Percentiles rank a stretch among this genome's conserved stretches.
Conservation (phyloP, 2,797 vertebrate species). For the Melanotaenia pygmaea region DNA sequence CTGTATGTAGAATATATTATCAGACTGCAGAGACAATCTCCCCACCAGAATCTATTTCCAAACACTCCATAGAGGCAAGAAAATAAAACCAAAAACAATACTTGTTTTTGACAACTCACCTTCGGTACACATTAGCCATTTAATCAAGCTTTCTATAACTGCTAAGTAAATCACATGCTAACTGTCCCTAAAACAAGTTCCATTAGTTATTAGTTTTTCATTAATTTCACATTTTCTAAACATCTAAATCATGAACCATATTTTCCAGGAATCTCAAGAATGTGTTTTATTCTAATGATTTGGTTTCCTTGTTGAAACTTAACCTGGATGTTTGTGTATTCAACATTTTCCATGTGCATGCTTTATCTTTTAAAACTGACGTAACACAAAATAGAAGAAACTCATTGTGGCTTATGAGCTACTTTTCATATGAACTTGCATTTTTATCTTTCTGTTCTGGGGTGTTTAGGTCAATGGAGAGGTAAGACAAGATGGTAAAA, state of each 20-base stretch:
- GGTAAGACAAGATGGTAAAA: slow-evolving; percentile 89
- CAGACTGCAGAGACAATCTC: slow-evolving; percentile 67
- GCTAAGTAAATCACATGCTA: background rate
- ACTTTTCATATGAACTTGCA: slow-evolving; percentile 90
- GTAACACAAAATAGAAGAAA: slow-evolving; percentile 6
- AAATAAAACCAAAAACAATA: slow-evolving; percentile 21
- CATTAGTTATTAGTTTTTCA: slow-evolving; percentile 4
- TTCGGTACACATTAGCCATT: slow-evolving; percentile 9
- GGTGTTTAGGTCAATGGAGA: slow-evolving; percentile 94
- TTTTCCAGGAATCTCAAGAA: background rate
- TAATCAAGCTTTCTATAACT: slow-evolving; percentile 19
- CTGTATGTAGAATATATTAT: slow-evolving; percentile 73
- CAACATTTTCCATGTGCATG: slow-evolving; percentile 39
- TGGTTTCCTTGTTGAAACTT: background rate
- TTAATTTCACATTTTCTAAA: background rate
- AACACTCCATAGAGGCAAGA: slow-evolving; percentile 75
- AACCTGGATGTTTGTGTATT: slow-evolving; percentile 18
- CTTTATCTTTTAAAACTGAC: slow-evolving; percentile 11
- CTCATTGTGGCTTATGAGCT: slow-evolving; percentile 48
- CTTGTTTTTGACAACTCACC: slow-evolving; percentile 25
- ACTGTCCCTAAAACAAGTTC: slow-evolving; percentile 3
- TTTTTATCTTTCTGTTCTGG: slow-evolving; percentile 87
- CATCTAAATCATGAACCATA: background rate
- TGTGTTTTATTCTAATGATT: background rate
- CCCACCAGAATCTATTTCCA: slow-evolving; percentile 63